Base-by-base conservation (phyloP, 2,113 vertebrate genomes). In the Cathartes aura region DNA sequence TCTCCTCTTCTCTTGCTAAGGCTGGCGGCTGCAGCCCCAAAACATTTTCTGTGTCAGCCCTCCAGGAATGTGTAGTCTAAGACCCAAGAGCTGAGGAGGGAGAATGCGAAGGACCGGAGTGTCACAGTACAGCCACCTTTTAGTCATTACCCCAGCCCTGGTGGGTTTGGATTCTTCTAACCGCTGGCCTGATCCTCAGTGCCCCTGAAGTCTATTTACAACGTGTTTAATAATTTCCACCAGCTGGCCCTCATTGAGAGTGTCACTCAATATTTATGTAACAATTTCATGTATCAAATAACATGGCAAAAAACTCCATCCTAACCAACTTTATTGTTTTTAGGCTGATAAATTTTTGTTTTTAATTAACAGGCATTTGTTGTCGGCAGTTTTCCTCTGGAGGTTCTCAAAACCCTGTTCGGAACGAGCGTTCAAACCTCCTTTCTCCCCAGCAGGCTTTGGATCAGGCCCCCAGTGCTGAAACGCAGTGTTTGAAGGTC, bases 351-450 rank as follows among this genome's bases (percentile, higher is more conserved):
- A 92, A 62, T 90, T 97, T 96, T 97, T 97, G 88, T 15, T 96
- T 97, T 97, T 90, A 93, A 97, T 96, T 96, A 97, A 52, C 88
- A 87, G 75, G 55, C 92, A 94, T 97, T 90, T 96, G 71, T 94
- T 95, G 92, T 81, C 71, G 89, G 63, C 79, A 87, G 95, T 90
- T 73, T 95, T 95, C 24, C 67, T 88, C 75, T 71, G 55, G 82
- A 90, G 90, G 42, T 68, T 92, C 93, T 83, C 67, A 90, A 93
- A 94, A 92, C 47, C 47, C 79, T 81, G 26, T 81, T 90, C 87
- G 62, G 85, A 91, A 68, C 0, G 4, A 87, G 58, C 6, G 5
- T 82, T 91, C 53, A 79, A 94, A 62, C 40, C 40, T 82, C 70
- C 56, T 85, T 94, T 94, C 66, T 91, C 85, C 64, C 58, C 66